Evolutionary conservation across 2,797 vertebrate species (phyloP).

Genomic region (Eulemur coronatus): DNA sequence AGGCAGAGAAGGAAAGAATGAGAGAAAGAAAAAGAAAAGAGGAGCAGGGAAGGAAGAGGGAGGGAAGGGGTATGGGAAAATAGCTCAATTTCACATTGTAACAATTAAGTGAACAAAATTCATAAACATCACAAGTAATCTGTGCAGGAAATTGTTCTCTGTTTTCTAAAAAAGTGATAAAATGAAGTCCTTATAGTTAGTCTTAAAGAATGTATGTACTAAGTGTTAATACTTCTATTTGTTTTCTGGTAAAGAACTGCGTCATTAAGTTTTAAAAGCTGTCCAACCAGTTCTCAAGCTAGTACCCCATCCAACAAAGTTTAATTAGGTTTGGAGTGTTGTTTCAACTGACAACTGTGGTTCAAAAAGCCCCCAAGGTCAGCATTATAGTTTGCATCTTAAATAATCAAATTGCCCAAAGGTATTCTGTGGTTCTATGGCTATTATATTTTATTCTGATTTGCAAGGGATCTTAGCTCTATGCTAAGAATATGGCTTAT

Average conservation of each 20-base stretch:
- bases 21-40: neutral
- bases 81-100: neutral
- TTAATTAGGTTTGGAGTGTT: conserved; percentile 72
- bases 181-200: neutral
- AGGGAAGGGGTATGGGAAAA: neutral
- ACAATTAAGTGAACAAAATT: neutral
- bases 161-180: conserved; percentile 27
- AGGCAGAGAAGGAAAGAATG: neutral
- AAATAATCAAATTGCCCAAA: conserved; percentile 63
- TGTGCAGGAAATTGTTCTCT: neutral
- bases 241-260: conserved; percentile 44
- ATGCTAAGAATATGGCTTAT: conserved; percentile 26
- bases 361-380: conserved; percentile 68
- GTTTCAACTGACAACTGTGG: conserved; percentile 76
- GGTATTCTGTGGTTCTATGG: conserved; percentile 57
- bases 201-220: neutral
- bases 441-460: conserved; percentile 60
- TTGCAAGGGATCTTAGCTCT: conserved; percentile 56
- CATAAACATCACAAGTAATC: neutral
- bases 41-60: neutral
- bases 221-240: conserved; percentile 30
- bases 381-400: conserved; percentile 63
- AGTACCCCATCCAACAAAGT: conserved; percentile 48
- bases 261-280: conserved; percentile 65
- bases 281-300: conserved; percentile 66